Evolutionary conservation across 2,113 vertebrate species (phyloP).

Genomic region (Psittacula cyanocephala): DNA sequence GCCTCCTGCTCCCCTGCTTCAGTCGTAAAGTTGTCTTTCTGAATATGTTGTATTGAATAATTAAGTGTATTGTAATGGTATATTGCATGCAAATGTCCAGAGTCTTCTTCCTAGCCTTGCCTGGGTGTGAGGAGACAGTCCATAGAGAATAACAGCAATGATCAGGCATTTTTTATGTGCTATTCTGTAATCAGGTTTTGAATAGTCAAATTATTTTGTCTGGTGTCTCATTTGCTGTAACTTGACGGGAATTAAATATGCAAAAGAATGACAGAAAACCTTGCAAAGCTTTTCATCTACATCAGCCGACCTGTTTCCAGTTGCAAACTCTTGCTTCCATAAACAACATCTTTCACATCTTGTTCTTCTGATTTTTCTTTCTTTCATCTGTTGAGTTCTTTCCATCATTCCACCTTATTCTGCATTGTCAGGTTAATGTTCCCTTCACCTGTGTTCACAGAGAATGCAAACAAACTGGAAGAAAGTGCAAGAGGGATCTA

Average conservation of each 20-base stretch:
- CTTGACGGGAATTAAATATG: slow-evolving; percentile 3
- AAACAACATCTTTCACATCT: background rate
- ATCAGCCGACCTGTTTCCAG: background rate
- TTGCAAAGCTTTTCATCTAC: background rate
- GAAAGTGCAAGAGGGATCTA: slow-evolving; percentile 87
- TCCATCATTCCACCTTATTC: background rate
- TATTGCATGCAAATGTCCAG: background rate
- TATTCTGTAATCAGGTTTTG: slow-evolving; percentile 30
- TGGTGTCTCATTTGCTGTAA: background rate
- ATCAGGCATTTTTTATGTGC: background rate
- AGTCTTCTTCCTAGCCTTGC: background rate
- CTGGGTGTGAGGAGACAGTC: background rate
- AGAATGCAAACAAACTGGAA: slow-evolving; percentile 87
- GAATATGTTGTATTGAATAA: background rate
- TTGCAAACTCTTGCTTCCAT: background rate
- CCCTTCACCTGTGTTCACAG: slow-evolving; percentile 71
- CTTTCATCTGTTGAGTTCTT: background rate
- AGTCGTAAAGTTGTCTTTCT: background rate
- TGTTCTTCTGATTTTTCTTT: slow-evolving; percentile 12
- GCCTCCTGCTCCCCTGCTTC: background rate
- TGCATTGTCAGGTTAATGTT: slow-evolving; percentile 5
- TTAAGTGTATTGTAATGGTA: background rate
- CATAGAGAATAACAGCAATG: background rate
- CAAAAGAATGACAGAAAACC: slow-evolving; percentile 27
- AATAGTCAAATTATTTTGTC: slow-evolving; percentile 15